Evolutionary conservation across 2,113 vertebrate species (phyloP).

Genomic region (Nycticebus coucang): DNA sequence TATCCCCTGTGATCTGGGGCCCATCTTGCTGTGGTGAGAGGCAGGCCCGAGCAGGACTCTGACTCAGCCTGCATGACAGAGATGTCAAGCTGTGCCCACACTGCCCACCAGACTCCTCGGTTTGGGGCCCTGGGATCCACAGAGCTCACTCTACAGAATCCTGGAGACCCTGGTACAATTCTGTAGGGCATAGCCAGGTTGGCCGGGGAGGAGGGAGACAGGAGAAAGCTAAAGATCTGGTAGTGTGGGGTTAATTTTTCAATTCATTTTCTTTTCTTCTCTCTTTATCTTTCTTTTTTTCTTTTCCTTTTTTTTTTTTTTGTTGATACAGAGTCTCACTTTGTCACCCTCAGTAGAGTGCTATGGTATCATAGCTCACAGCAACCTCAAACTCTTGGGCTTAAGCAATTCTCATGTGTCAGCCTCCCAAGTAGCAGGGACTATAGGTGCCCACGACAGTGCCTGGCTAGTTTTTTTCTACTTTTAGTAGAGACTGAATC

Average conservation of each 20-base stretch:
- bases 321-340: too few species aligned
- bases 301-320: too few species aligned
- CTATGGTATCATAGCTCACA: too few species aligned
- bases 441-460: too few species aligned
- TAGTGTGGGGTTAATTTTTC: neutral
- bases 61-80: neutral
- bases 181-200: neutral
- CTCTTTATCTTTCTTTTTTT: too few species aligned
- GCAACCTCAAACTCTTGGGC: too few species aligned
- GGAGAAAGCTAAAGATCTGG: neutral
- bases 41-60: conserved; percentile 22
- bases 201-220: too few species aligned
- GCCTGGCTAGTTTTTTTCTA: too few species aligned
- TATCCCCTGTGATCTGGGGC: neutral
- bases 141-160: fast-evolving
- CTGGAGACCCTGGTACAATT: fast-evolving
- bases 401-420: too few species aligned
- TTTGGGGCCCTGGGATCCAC: neutral
- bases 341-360: too few species aligned
- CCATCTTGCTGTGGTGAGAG: neutral
- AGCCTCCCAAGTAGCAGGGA: too few species aligned
- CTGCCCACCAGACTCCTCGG: neutral
- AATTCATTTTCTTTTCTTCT: neutral
- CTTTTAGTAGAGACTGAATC: too few species aligned
- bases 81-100: fast-evolving